phyloP scores from a whole-genome alignment of 2,888 invertebrate species.

The Sphaeridia pumilis region DNA sequence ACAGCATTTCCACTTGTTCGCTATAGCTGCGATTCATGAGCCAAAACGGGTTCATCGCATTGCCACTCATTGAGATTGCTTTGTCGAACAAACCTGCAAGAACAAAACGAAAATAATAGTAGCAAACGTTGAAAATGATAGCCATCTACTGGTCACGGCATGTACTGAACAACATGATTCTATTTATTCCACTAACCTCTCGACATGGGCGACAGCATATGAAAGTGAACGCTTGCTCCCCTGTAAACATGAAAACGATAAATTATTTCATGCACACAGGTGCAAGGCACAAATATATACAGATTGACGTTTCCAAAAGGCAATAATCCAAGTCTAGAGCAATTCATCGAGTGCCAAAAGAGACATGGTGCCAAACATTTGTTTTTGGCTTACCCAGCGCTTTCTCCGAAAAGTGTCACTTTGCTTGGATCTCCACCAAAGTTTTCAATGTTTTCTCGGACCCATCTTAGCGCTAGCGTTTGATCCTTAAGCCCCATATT shows the following conservation, averaged over 20 bases:
- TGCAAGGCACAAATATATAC: neutral
- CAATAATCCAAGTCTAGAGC: too few relatives aligned
- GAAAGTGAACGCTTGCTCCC: constrained; percentile 11
- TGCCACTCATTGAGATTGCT: constrained; percentile 14
- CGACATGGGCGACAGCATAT: constrained; percentile 11
- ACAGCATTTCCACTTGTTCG: constrained; percentile 10
- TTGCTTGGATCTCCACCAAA: constrained; percentile 19
- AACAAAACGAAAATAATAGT: neutral
- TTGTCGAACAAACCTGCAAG: constrained; percentile 9
- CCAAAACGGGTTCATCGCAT: constrained; percentile 13
- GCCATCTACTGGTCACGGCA: neutral
- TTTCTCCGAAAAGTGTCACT: constrained; percentile 17
- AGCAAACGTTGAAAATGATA: neutral
- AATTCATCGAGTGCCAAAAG: too few relatives aligned
- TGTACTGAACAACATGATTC: neutral
- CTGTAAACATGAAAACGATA: neutral
- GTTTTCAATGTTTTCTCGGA: constrained; percentile 17
- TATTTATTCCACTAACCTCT: neutral
- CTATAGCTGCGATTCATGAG: constrained; percentile 6
- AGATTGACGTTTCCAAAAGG: too few relatives aligned
- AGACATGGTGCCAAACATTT: too few relatives aligned
- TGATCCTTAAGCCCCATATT: constrained; percentile 24
- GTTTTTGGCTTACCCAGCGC: constrained; percentile 6
- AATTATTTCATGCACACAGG: neutral
- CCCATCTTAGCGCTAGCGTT: constrained; percentile 17